Conservation (phyloP, 2,888 invertebrate species). For the Cancer borealis region DNA sequence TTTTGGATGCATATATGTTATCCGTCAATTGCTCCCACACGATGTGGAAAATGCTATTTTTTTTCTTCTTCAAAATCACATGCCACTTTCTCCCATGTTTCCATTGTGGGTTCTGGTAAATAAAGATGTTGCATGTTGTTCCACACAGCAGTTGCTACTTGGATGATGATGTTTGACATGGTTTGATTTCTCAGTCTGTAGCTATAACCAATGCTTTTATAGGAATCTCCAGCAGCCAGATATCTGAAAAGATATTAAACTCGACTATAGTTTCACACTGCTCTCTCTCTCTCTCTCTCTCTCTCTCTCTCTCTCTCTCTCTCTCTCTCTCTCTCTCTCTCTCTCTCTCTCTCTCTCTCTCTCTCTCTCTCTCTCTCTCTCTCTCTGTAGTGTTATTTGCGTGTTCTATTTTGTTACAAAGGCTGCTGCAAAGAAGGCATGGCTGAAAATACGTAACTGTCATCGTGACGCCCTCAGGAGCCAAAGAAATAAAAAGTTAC, state of each 20-base stretch:
- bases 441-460: constrained; percentile 60
- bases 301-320: constrained; percentile 1
- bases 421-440: constrained; percentile 49
- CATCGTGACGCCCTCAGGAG: constrained; percentile 59
- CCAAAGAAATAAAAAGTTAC: background rate
- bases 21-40: background rate
- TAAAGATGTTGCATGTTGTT: background rate
- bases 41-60: background rate
- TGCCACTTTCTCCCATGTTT: constrained; percentile 1
- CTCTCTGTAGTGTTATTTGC: background rate
- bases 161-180: background rate
- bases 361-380: too few relatives aligned
- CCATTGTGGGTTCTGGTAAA: background rate
- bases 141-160: background rate
- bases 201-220: background rate
- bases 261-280: background rate
- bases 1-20: constrained; percentile 7
- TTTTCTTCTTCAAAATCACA: constrained; percentile 1
- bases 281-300: background rate
- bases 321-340: background rate
- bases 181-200: background rate
- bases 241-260: background rate
- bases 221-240: background rate
- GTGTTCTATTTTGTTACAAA: background rate
- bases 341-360: too few relatives aligned